These are phyloP conservation scores for Malaclemys terrapin DNA, from an alignment of 2,113 vertebrate genomes.

Conservation along the genomic window DNA sequence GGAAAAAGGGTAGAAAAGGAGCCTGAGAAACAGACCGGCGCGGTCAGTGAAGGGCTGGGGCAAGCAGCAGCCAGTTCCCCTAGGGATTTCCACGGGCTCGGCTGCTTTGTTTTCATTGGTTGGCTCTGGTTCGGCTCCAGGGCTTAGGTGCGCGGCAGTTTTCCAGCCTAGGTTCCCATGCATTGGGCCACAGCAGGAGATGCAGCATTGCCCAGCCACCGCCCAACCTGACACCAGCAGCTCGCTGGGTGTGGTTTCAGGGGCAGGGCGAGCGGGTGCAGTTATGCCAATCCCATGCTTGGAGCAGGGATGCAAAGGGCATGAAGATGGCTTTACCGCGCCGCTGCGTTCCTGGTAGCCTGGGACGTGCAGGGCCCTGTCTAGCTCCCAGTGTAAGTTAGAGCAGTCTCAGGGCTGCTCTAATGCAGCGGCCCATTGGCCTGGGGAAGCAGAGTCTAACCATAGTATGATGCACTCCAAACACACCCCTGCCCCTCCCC, in stretches of 20 bases:
- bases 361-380: background rate
- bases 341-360: background rate
- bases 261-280: background rate
- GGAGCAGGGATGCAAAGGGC: no score
- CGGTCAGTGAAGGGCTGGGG: fast-evolving
- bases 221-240: background rate
- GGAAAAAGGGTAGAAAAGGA: slow-evolving; percentile 15
- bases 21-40: slow-evolving; percentile 51
- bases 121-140: fast-evolving
- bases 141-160: no score
- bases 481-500: no score
- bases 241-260: background rate
- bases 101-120: fast-evolving
- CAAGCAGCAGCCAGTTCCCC: background rate
- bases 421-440: background rate
- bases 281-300: fast-evolving
- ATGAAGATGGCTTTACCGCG: no score
- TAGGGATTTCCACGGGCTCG: fast-evolving
- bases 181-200: background rate
- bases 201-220: background rate
- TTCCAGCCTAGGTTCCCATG: background rate
- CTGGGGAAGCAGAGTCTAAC: no score
- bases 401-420: background rate
- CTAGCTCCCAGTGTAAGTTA: background rate
- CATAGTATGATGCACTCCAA: no score